Percentiles rank a stretch among this genome's conserved stretches.
Evolutionary conservation across 2,113 vertebrate genomes (phyloP).

Genomic region (Artemisiospiza belli): DNA sequence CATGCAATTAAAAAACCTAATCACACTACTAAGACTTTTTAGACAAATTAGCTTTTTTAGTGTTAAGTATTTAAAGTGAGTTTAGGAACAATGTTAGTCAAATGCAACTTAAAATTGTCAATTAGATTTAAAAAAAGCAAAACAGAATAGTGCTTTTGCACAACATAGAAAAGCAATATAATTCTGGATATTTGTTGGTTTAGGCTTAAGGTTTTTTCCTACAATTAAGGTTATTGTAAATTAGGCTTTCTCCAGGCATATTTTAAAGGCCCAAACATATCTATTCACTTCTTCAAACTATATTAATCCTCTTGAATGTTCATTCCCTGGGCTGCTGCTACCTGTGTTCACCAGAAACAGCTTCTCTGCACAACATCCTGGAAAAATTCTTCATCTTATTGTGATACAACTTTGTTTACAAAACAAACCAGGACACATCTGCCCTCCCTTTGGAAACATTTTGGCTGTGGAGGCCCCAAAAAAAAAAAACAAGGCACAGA

Average conservation of each 20-base stretch:
- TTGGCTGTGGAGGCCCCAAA: rapidly evolving
- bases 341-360: not conserved
- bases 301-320: not conserved
- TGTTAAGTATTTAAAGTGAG: not conserved
- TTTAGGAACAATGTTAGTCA: not conserved
- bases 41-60: not conserved
- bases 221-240: not conserved
- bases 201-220: not conserved
- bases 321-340: not conserved
- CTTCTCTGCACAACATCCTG: not conserved
- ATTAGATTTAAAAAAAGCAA: not conserved
- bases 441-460: not conserved
- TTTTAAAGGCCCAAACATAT: not conserved
- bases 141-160: not conserved
- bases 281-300: not conserved
- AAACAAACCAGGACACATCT: not conserved
- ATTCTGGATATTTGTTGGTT: not conserved
- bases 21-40: not conserved
- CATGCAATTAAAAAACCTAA: not conserved
- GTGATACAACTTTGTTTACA: not conserved
- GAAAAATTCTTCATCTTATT: not conserved
- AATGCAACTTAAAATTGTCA: not conserved
- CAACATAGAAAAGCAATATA: not conserved
- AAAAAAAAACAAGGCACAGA: not conserved
- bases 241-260: not conserved